These are phyloP conservation scores for Potamilus streckersoni DNA, from an alignment of 1,140 invertebrate genomes.

Conservation along the genomic window DNA sequence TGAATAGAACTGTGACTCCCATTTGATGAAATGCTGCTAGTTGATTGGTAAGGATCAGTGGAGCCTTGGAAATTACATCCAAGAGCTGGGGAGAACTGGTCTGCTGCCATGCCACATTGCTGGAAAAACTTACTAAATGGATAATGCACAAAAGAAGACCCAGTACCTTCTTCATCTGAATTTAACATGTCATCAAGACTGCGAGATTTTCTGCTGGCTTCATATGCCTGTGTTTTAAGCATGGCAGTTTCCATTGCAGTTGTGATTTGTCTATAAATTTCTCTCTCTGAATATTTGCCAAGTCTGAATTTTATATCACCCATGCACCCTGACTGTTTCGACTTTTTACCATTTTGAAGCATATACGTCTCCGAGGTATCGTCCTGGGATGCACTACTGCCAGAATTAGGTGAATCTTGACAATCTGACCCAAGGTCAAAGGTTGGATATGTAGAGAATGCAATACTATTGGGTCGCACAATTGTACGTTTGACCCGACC, in stretches of 20 bases:
- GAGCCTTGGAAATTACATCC: slow-evolving; percentile 40
- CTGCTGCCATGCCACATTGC: slow-evolving; percentile 40
- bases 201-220: slow-evolving; percentile 59
- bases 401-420: slow-evolving; percentile 46
- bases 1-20: slow-evolving; percentile 56
- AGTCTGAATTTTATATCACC: slow-evolving; percentile 40
- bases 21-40: slow-evolving; percentile 62
- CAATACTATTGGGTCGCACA: slow-evolving; percentile 65
- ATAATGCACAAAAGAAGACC: slow-evolving; percentile 40
- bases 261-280: slow-evolving; percentile 59
- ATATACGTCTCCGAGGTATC: slow-evolving; percentile 57
- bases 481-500: slow-evolving; percentile 53
- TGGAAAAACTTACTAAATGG: slow-evolving; percentile 44
- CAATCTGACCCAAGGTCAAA: slow-evolving; percentile 59
- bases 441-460: slow-evolving; percentile 63
- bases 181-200: slow-evolving; percentile 65
- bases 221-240: slow-evolving; percentile 56
- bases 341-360: slow-evolving; percentile 52
- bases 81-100: slow-evolving; percentile 36
- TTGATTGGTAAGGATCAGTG: slow-evolving; percentile 62
- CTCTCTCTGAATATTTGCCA: slow-evolving; percentile 55
- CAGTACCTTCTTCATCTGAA: slow-evolving; percentile 37
- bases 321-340: slow-evolving; percentile 42
- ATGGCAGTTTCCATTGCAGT: slow-evolving; percentile 64
- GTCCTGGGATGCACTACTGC: slow-evolving; percentile 42